A percentile compares a stretch with the other conserved stretches of the same genome.
phyloP scores from a whole-genome alignment of 2,113 vertebrate genomes.

The Falcunculus frontatus region DNA sequence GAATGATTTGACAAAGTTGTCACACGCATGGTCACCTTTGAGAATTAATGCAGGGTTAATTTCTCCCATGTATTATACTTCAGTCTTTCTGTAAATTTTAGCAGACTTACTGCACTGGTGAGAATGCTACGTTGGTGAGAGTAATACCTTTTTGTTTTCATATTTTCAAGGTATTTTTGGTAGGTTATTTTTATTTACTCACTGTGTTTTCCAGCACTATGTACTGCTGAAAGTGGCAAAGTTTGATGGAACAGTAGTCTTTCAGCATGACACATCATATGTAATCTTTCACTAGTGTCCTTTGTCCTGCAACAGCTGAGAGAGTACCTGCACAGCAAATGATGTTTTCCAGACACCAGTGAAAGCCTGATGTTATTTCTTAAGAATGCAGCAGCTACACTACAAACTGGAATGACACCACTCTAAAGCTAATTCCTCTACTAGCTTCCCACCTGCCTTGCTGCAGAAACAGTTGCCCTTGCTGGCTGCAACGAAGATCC shows the following conservation, averaged over 20 bases:
- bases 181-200: too few relatives aligned
- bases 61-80: not conserved
- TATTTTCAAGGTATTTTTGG: not conserved
- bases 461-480: not conserved
- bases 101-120: not conserved
- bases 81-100: not conserved
- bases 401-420: not conserved
- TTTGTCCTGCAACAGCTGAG: conserved; percentile 38
- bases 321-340: conserved; percentile 39
- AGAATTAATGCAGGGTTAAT: not conserved
- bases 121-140: not conserved
- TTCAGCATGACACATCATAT: not conserved
- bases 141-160: not conserved
- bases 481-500: not conserved
- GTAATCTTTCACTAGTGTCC: conserved; percentile 24
- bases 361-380: conserved; percentile 37
- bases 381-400: conserved; percentile 28
- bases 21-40: not conserved
- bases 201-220: not conserved
- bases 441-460: not conserved
- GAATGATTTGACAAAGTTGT: not conserved
- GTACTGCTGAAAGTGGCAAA: not conserved
- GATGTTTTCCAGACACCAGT: conserved; percentile 26
- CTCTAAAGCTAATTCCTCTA: not conserved
- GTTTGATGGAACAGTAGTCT: conserved; percentile 1